phyloP scores from a whole-genome alignment of 1,140 invertebrate genomes.

The Diprion similis region DNA sequence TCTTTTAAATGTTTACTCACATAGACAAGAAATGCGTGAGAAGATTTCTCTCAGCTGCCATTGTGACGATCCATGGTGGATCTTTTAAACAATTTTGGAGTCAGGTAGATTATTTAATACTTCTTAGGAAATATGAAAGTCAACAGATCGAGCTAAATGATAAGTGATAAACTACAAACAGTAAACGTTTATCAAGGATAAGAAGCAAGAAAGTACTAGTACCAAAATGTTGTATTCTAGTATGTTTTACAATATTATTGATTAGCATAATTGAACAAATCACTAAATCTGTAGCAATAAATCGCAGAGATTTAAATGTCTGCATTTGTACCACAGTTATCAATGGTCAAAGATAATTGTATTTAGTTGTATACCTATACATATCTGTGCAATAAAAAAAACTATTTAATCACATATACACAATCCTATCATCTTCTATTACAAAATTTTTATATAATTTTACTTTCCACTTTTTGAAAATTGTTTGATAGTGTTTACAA shows the following conservation, averaged over 20 bases:
- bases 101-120: too few species aligned
- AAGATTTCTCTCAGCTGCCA: too few species aligned
- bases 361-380: slow-evolving; percentile 42
- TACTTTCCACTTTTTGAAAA: too few species aligned
- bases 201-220: slow-evolving; percentile 19
- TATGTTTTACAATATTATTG: slow-evolving; percentile 15
- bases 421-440: too few species aligned
- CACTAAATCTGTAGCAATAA: slow-evolving; percentile 32
- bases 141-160: too few species aligned
- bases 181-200: not conserved
- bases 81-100: too few species aligned
- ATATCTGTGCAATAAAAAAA: slow-evolving; percentile 55
- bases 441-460: too few species aligned
- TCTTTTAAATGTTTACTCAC: too few species aligned
- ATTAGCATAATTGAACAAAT: slow-evolving; percentile 22
- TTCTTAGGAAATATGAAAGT: not conserved
- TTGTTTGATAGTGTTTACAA: too few species aligned
- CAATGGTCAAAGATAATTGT: slow-evolving; percentile 30
- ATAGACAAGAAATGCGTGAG: too few species aligned
- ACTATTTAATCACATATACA: not conserved
- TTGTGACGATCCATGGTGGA: too few species aligned
- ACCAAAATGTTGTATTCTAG: slow-evolving; percentile 20
- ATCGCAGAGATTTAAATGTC: slow-evolving; percentile 17
- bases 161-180: too few species aligned
- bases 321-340: slow-evolving; percentile 26